Percentiles rank a stretch among this genome's conserved stretches.
phyloP scores from a whole-genome alignment of 2,797 vertebrate genomes.

The Pteronotus mesoamericanus region DNA sequence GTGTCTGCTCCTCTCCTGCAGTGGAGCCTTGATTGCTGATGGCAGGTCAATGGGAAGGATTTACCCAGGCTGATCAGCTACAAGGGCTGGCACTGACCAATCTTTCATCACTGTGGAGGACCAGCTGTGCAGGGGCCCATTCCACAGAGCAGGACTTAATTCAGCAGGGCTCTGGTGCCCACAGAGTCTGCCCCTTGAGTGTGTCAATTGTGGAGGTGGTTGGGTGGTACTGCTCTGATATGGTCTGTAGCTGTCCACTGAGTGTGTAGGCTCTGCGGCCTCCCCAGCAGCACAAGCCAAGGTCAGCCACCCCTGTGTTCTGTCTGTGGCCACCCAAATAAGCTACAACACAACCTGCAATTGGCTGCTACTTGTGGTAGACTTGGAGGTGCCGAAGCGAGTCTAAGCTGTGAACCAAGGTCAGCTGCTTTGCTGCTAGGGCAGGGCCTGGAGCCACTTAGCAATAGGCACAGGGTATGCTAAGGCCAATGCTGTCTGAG shows the following conservation, averaged over 20 bases:
- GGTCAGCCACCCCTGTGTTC: background rate
- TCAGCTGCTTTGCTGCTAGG: background rate
- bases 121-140: background rate
- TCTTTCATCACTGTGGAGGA: no score
- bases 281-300: background rate
- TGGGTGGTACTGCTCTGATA: background rate
- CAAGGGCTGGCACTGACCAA: background rate
- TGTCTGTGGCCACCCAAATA: no score
- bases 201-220: background rate
- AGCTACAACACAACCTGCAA: background rate
- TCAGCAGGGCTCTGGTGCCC: background rate
- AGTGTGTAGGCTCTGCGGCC: background rate
- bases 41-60: background rate
- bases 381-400: background rate
- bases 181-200: background rate
- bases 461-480: background rate
- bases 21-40: background rate
- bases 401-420: background rate
- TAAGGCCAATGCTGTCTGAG: background rate
- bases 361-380: background rate
- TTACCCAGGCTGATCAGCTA: background rate
- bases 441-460: background rate
- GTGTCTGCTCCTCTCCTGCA: no score
- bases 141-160: background rate
- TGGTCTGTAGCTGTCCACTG: background rate